phyloP scores from a whole-genome alignment of 2,888 invertebrate species.

The Caenorhabditis becei region DNA sequence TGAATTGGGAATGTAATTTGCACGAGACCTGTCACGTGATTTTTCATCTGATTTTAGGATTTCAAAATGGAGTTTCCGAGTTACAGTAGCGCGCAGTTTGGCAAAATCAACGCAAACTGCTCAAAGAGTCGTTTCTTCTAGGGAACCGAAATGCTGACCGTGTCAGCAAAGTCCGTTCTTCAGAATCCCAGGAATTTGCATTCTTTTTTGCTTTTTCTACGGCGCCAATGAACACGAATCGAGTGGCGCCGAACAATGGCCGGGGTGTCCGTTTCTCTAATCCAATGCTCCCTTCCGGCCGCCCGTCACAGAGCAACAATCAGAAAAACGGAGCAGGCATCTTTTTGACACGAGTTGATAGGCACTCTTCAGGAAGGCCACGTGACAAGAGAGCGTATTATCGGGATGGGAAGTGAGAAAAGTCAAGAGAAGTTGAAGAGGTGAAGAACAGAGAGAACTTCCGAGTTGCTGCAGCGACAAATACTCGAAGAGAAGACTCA shows the following conservation, averaged over 20 bases:
- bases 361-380: background rate
- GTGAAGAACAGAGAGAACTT: background rate
- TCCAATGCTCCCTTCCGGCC: background rate
- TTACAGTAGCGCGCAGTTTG: too few relatives aligned
- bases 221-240: background rate
- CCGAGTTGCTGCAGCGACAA: constrained; percentile 6
- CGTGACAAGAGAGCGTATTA: background rate
- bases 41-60: too few relatives aligned
- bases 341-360: constrained; percentile 2
- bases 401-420: background rate
- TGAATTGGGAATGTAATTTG: too few relatives aligned
- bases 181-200: background rate
- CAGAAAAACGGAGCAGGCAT: background rate
- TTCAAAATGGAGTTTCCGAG: too few relatives aligned
- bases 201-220: background rate
- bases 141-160: too few relatives aligned
- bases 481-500: constrained; percentile 17
- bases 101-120: too few relatives aligned
- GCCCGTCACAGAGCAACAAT: background rate
- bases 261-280: too few relatives aligned
- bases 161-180: background rate
- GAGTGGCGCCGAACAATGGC: too few relatives aligned
- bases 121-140: too few relatives aligned
- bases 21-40: too few relatives aligned
- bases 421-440: background rate